Conservation (phyloP, 2,797 vertebrate genomes). For the Calcarius lapponicus region DNA sequence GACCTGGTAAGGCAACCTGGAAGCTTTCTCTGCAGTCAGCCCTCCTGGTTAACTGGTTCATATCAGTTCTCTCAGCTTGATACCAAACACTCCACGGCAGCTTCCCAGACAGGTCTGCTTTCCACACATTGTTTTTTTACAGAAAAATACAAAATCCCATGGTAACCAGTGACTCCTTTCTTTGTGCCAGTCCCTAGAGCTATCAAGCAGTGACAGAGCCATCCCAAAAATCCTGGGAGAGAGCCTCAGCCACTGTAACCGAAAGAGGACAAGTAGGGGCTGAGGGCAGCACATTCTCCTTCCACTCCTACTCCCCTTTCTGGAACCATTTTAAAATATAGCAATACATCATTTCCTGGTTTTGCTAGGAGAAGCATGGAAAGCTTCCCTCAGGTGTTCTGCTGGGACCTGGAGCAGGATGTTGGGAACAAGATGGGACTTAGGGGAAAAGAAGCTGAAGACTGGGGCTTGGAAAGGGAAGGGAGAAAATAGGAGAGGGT, state of each 20-base stretch:
- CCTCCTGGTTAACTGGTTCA: neutral
- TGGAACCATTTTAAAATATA: neutral
- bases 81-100: fast-evolving
- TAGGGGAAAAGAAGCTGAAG: neutral
- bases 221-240: neutral
- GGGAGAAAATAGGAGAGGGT: neutral
- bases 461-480: neutral
- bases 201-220: neutral
- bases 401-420: neutral
- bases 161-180: neutral
- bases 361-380: neutral
- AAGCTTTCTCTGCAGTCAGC: neutral
- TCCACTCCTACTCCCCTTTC: neutral
- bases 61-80: neutral
- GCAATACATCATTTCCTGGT: neutral
- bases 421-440: neutral
- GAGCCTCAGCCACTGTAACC: neutral
- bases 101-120: neutral
- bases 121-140: neutral
- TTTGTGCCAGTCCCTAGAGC: neutral
- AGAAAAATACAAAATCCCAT: neutral
- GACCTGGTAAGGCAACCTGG: neutral
- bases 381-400: neutral
- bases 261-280: neutral
- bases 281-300: neutral